Evolutionary conservation across 1,140 invertebrate species (phyloP).

Genomic region (Drosophila pectinifera): DNA sequence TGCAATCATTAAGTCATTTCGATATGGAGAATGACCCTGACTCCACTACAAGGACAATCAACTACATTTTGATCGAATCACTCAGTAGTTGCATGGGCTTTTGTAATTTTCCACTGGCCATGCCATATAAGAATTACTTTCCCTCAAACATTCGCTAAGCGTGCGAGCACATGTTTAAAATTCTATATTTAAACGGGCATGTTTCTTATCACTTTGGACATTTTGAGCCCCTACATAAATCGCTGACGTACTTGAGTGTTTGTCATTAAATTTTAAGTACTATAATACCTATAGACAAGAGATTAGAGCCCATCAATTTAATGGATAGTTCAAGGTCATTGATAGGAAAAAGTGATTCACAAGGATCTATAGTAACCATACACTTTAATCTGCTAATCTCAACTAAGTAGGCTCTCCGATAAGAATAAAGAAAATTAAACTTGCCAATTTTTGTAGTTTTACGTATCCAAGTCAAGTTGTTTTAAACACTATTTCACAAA

Average conservation of each 20-base stretch:
- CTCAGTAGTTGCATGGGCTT: not conserved
- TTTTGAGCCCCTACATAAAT: slow-evolving; percentile 33
- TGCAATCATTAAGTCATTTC: slow-evolving; percentile 13
- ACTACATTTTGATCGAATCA: not conserved
- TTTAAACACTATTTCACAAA: slow-evolving; percentile 2
- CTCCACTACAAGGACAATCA: slow-evolving; percentile 15
- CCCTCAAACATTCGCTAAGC: slow-evolving; percentile 4
- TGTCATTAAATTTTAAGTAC: slow-evolving; percentile 30
- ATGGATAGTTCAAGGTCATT: slow-evolving; percentile 57
- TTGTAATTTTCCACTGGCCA: slow-evolving; percentile 23
- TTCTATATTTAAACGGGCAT: slow-evolving; percentile 48
- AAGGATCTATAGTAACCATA: not conserved
- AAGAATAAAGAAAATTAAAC: slow-evolving; percentile 38
- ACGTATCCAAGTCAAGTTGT: slow-evolving; percentile 21
- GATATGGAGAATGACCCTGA: slow-evolving; percentile 18
- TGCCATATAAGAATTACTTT: not conserved
- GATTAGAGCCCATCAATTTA: slow-evolving; percentile 30
- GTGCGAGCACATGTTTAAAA: slow-evolving; percentile 33
- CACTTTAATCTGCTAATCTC: not conserved
- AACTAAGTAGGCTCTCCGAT: not conserved
- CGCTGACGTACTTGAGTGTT: slow-evolving; percentile 46
- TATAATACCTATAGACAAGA: slow-evolving; percentile 28
- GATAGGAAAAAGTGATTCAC: slow-evolving; percentile 32
- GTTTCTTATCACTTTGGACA: slow-evolving; percentile 50
- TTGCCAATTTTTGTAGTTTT: slow-evolving; percentile 38